Evolutionary conservation across 1,140 invertebrate species (phyloP).

Genomic region (Drosophila ogumai): DNA sequence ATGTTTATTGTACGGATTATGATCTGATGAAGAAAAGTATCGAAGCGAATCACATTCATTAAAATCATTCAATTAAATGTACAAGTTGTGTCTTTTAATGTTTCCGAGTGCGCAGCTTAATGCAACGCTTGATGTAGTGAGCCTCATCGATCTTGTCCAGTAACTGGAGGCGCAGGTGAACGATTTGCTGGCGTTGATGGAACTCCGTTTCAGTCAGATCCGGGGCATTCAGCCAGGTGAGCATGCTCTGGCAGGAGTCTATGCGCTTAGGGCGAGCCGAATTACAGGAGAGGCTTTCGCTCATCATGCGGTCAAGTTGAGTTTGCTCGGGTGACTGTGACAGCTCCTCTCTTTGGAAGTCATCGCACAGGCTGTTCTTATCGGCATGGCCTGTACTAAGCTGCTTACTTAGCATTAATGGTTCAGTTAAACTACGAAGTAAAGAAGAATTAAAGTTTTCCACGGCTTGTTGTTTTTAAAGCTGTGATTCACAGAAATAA

Average conservation of each 20-base stretch:
- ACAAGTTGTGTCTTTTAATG: slow-evolving; percentile 5
- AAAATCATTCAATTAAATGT: slow-evolving; percentile 58
- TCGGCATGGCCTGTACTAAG: not conserved
- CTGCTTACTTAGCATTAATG: not conserved
- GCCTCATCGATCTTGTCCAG: slow-evolving; percentile 46
- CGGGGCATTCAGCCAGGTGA: slow-evolving; percentile 17
- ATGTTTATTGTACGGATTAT: slow-evolving; percentile 72
- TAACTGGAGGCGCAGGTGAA: slow-evolving; percentile 2
- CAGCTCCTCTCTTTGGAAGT: not conserved
- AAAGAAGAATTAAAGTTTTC: not conserved
- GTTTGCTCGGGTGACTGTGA: not conserved
- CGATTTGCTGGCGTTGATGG: slow-evolving; percentile 7
- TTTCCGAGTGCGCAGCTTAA: slow-evolving; percentile 38
- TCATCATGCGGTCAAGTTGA: not conserved
- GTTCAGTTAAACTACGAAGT: not conserved
- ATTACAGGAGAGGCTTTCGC: not conserved
- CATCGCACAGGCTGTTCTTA: not conserved
- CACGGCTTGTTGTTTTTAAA: not conserved
- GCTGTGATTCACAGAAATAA: slow-evolving; percentile 1
- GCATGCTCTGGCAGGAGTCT: slow-evolving; percentile 12
- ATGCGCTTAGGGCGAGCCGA: not conserved
- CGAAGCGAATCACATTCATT: slow-evolving; percentile 72
- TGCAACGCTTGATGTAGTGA: slow-evolving; percentile 21
- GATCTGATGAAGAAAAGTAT: slow-evolving; percentile 46
- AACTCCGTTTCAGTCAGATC: slow-evolving; percentile 19